A percentile compares a stretch with the other conserved stretches of the same genome.
phyloP scores from a whole-genome alignment of 2,113 vertebrate genomes.

The Tretioscincus oriximinensis region DNA sequence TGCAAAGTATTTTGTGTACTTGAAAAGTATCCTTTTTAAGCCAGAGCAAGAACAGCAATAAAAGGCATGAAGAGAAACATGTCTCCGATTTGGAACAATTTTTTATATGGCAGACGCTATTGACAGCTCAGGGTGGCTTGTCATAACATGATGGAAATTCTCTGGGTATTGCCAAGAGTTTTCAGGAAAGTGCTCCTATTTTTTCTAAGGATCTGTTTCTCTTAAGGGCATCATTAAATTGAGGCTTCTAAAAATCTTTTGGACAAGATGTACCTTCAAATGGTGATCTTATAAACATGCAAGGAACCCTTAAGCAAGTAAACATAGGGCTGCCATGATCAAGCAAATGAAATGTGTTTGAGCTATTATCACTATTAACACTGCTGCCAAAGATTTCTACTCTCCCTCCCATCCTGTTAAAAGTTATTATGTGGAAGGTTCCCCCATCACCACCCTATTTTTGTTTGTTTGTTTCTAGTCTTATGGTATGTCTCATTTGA shows the following conservation, averaged over 20 bases:
- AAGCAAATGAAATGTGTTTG: slow-evolving; percentile 17
- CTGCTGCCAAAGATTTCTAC: slow-evolving; percentile 38
- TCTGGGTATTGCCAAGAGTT: slow-evolving; percentile 26
- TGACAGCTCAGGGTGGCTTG: slow-evolving; percentile 20
- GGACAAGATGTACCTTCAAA: slow-evolving; percentile 30
- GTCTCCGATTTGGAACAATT: slow-evolving; percentile 35
- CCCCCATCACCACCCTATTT: slow-evolving; percentile 50
- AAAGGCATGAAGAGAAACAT: slow-evolving; percentile 37
- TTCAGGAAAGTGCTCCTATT: slow-evolving; percentile 18
- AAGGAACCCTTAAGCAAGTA: slow-evolving; percentile 36
- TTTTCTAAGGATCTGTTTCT: slow-evolving; percentile 40
- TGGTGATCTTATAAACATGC: background rate
- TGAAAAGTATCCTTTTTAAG: slow-evolving; percentile 31
- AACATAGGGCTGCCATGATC: background rate
- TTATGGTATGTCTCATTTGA: slow-evolving; percentile 50
- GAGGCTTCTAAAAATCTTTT: slow-evolving; percentile 40
- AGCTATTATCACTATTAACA: slow-evolving; percentile 40
- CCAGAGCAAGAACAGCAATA: background rate
- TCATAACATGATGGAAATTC: slow-evolving; percentile 36
- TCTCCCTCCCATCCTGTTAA: slow-evolving; percentile 46
- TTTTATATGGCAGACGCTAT: slow-evolving; percentile 46
- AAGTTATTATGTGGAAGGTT: slow-evolving; percentile 36
- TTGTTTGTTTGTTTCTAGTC: slow-evolving; percentile 1
- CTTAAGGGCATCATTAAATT: slow-evolving; percentile 32
- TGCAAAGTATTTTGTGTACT: slow-evolving; percentile 6